Evolutionary conservation across 1,140 invertebrate genomes (phyloP), one percentile per base, ranked within the genome.

Genomic region (Bombus impatiens): DNA sequence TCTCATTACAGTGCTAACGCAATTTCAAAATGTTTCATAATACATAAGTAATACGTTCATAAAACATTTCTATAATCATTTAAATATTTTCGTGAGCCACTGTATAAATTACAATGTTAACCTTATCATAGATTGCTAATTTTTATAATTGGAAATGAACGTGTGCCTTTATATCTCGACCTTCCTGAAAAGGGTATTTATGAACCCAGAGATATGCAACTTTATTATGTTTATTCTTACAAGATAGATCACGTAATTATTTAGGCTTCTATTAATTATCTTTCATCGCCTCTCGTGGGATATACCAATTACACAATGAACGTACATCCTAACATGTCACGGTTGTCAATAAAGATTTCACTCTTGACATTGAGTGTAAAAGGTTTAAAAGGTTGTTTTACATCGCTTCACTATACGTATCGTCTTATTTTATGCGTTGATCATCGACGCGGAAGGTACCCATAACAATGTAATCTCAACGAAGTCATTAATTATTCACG

Each of bases 401-500:
- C 71, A 67, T 82, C 25, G n/a, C 3, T 65, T 44, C 28, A 8
- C 35, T 22, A 22, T n/a, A 8, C 59, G 44, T n/a, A 75, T 59
- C 53, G n/a, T 75, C 15, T 65, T n/a, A 25, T 28, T 47, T 47
- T 15, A 25, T 9, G 4, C n/a, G 28, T 74, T 47, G 67, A 68
- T 88, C 59, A 37, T 74, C 65, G 40, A 87, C 28, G 47, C 67
- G 57, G n/a, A 85, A 89, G 74, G 65, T 68, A 47, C 44, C 37
- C n/a, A 35, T 53, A 77, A 72, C 28, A 67, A 75, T 65, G n/a
- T 47, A 62, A 13, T 59, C 35, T 25, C 44, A 35, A 42, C 3
- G 10, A 44, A 18, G 28, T 57, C 32, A 78, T 89, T 81, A 87
- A 85, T 81, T 89, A 89, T 89, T 88, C 78, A 78, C 65, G 40